Conservation (phyloP, 2,797 vertebrate genomes). For the Hippocampus kuda region DNA sequence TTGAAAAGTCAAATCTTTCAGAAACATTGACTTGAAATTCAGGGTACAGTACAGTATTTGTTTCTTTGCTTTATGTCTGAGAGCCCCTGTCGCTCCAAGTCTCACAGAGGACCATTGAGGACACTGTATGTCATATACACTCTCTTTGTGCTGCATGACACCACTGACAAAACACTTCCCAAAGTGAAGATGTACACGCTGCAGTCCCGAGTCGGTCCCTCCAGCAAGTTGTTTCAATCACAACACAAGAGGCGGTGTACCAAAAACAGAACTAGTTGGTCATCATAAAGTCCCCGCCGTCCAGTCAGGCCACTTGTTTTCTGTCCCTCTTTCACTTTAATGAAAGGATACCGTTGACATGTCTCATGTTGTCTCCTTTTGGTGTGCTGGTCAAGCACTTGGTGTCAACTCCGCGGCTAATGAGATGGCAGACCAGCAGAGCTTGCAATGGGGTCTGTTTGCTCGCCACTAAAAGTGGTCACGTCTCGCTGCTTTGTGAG, state of each 20-base stretch:
- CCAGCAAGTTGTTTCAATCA: slow-evolving; percentile 50
- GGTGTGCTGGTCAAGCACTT: slow-evolving; percentile 18
- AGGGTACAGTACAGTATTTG: neutral
- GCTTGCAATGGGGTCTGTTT: neutral
- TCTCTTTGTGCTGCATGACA: slow-evolving; percentile 42
- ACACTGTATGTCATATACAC: slow-evolving; percentile 33
- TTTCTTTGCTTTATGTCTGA: neutral
- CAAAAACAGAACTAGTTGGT: slow-evolving; percentile 67
- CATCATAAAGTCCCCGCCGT: slow-evolving; percentile 57
- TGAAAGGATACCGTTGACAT: slow-evolving; percentile 49
- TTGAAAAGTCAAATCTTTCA: neutral
- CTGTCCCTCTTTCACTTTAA: slow-evolving; percentile 46
- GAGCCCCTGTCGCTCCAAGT: too few relatives aligned
- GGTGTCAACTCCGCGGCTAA: slow-evolving; percentile 42
- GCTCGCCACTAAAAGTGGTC: slow-evolving; percentile 15
- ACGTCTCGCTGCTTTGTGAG: slow-evolving; percentile 20
- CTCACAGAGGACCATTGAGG: slow-evolving; percentile 3
- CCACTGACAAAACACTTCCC: slow-evolving; percentile 37
- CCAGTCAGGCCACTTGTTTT: slow-evolving; percentile 45
- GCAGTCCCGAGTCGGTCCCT: slow-evolving; percentile 39
- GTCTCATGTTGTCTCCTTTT: slow-evolving; percentile 44
- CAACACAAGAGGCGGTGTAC: slow-evolving; percentile 50
- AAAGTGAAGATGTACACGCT: slow-evolving; percentile 41
- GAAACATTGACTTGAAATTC: neutral
- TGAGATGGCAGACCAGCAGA: slow-evolving; percentile 41